phyloP scores from a whole-genome alignment of 2,113 vertebrate genomes.

The Cheilinus undulatus region DNA sequence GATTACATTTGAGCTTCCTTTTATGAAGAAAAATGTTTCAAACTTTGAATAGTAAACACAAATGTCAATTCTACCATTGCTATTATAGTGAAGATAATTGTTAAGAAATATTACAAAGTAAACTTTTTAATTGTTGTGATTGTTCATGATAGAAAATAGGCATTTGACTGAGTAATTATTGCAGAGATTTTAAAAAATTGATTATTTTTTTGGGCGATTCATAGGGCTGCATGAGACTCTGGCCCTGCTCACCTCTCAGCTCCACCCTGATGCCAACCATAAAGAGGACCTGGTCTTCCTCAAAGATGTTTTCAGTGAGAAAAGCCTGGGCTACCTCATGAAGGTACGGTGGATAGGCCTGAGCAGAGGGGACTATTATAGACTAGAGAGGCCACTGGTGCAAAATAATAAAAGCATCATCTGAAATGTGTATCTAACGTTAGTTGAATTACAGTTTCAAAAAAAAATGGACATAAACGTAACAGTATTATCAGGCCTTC shows the following conservation, averaged over 20 bases:
- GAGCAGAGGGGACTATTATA: background rate
- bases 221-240: conserved; percentile 93
- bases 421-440: too few relatives aligned
- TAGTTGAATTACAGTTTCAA: too few relatives aligned
- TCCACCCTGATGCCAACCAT: conserved; percentile 93
- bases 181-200: background rate
- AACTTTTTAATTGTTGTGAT: too few relatives aligned
- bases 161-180: background rate
- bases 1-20: too few relatives aligned
- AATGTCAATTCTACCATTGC: too few relatives aligned
- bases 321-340: conserved; percentile 91
- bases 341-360: conserved; percentile 83
- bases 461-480: background rate
- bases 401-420: background rate
- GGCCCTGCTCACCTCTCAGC: conserved; percentile 93
- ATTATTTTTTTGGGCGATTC: background rate
- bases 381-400: too few relatives aligned
- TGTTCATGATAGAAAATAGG: background rate
- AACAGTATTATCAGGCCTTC: background rate
- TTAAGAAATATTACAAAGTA: too few relatives aligned
- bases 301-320: conserved; percentile 92
- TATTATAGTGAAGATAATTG: too few relatives aligned
- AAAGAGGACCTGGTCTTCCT: conserved; percentile 94
- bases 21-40: too few relatives aligned
- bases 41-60: too few relatives aligned